Percentiles rank a stretch among this genome's conserved stretches.
Conservation (phyloP, 2,797 vertebrate genomes). For the Hypotaenidia philippensis region DNA sequence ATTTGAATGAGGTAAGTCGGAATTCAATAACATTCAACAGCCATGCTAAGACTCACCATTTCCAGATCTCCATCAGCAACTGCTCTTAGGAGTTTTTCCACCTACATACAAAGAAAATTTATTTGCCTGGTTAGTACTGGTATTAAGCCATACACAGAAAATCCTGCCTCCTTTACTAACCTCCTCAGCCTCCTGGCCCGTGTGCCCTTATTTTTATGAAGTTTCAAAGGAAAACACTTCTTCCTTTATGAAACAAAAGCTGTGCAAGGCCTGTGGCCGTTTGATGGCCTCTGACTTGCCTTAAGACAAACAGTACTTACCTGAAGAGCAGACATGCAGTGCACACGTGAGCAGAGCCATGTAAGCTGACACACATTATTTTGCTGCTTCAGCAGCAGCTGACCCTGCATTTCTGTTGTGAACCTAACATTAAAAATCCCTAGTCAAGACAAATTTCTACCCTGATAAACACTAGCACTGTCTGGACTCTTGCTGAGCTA, state of each 20-base stretch:
- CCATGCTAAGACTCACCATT: conserved; percentile 88
- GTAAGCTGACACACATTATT: not conserved
- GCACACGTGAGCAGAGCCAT: not conserved
- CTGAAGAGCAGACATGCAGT: not conserved
- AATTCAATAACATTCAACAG: not conserved
- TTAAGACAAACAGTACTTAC: not conserved
- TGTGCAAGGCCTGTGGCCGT: not conserved
- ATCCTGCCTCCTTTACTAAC: conserved; percentile 27
- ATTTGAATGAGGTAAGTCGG: not conserved
- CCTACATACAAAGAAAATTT: conserved; percentile 80
- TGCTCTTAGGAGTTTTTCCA: conserved; percentile 94
- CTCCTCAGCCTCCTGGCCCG: not conserved
- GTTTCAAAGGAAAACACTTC: conserved; percentile 7
- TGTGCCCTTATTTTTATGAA: not conserved
- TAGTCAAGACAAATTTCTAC: not conserved
- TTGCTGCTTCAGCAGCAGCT: not conserved
- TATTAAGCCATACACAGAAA: conserved; percentile 24
- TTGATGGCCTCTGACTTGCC: not conserved
- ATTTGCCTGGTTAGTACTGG: conserved; percentile 2
- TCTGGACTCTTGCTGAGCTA: not conserved
- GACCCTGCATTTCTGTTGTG: not conserved
- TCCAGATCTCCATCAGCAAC: conserved; percentile 94
- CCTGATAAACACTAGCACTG: not conserved
- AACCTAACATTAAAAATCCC: not conserved
- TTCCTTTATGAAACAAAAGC: not conserved